phyloP scores from a whole-genome alignment of 2,888 invertebrate genomes.

The Uloborus plumipes region DNA sequence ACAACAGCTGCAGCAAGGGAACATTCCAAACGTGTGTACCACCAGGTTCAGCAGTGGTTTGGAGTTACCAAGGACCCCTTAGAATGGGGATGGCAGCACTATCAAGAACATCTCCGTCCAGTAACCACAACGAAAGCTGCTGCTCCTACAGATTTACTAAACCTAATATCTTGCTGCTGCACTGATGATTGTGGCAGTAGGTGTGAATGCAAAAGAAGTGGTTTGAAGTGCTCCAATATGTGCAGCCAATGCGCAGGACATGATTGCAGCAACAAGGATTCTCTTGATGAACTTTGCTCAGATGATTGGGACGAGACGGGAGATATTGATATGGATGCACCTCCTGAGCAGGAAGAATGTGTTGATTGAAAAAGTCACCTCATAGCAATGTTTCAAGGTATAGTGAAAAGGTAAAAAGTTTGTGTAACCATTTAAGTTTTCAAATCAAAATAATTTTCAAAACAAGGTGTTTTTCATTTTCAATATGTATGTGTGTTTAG shows the following conservation, averaged over 20 bases:
- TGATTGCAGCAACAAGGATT: background rate
- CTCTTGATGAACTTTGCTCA: background rate
- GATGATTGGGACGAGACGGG: background rate
- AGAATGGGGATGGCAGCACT: slow-evolving; percentile 1
- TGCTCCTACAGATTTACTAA: background rate
- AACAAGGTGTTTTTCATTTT: too few relatives aligned
- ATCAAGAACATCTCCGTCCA: background rate
- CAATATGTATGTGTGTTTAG: too few relatives aligned
- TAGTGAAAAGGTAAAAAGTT: too few relatives aligned
- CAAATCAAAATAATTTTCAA: too few relatives aligned
- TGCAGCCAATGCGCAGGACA: background rate
- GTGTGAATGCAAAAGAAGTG: background rate
- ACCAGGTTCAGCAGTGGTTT: background rate
- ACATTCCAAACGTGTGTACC: background rate
- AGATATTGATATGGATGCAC: background rate
- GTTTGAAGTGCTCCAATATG: background rate
- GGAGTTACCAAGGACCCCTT: background rate
- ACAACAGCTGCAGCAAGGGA: background rate
- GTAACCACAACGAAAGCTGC: background rate
- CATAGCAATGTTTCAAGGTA: too few relatives aligned
- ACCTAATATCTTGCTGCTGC: slow-evolving; percentile 2
- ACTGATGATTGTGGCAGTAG: background rate
- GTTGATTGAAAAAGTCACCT: too few relatives aligned
- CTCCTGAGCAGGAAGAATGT: too few relatives aligned
- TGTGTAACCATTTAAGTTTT: too few relatives aligned